Conservation (phyloP, 2,113 vertebrate genomes). For the Thunnus maccoyii region DNA sequence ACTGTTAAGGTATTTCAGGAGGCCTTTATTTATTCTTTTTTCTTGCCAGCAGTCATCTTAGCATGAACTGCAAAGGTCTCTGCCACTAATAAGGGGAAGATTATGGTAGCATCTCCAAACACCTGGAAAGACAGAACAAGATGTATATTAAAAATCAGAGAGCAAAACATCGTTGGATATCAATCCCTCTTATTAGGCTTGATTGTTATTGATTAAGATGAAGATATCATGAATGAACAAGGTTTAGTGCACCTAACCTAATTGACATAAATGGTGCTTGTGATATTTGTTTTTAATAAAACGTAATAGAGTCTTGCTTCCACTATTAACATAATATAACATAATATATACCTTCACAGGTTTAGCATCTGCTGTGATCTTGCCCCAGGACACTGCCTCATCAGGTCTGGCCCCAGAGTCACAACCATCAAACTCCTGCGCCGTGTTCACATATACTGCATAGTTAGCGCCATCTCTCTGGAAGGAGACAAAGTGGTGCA, state of each 20-base stretch:
- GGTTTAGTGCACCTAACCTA: too few relatives aligned
- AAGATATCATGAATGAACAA: too few relatives aligned
- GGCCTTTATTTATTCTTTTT: background rate
- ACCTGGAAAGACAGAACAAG: conserved; percentile 75
- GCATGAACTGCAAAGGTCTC: conserved; percentile 89
- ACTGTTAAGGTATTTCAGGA: too few relatives aligned
- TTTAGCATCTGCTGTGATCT: conserved; percentile 91
- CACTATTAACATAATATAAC: too few relatives aligned
- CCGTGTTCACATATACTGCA: conserved; percentile 92
- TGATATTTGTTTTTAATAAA: too few relatives aligned
- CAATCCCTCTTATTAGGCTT: too few relatives aligned
- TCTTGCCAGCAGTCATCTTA: conserved; percentile 56
- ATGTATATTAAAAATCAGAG: background rate
- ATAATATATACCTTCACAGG: conserved; percentile 89
- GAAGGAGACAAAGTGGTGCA: background rate
- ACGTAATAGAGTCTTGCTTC: too few relatives aligned
- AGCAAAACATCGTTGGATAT: background rate
- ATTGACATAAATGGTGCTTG: too few relatives aligned
- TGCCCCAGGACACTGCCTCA: conserved; percentile 96
- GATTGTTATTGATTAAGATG: too few relatives aligned
- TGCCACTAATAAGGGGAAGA: conserved; percentile 91
- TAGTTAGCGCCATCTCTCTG: conserved; percentile 94
- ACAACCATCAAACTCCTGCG: conserved; percentile 95
- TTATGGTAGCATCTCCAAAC: conserved; percentile 88
- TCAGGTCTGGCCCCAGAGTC: conserved; percentile 93